Evolutionary conservation across 2,113 vertebrate species (phyloP), one percentile per base, ranked within the genome.

Genomic region (Blennius ocellaris): DNA sequence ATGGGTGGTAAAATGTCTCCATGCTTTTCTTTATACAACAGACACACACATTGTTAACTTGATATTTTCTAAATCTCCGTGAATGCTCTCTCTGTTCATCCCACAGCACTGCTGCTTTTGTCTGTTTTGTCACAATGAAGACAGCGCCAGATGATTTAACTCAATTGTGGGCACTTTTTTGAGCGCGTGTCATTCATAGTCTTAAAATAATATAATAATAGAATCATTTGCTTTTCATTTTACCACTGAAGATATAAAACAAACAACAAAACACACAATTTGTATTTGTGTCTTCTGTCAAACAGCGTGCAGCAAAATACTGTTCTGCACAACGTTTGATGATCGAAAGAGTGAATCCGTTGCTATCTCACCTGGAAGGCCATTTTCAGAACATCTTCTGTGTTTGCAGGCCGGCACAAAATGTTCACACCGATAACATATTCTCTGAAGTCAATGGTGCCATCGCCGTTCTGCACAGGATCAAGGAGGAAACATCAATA

Each of bases 381-480:
- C 94, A 97, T 95, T 57, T 65, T 92, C 76, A 99, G 95, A 59
- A 97, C 96, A 3, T 97, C 97, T 43, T 98, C 96, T 0, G 96
- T 98, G 91, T 99, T 98, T 14, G 96, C 96, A 41, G 98, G 97
- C 76, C 95, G 94, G 88, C 97, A 99, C 39, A 99, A 80, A 75
- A 99, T 93, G 37, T 94, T 96, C 87, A 99, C 93, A 14, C 98
- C 98, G 38, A 99, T 99, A 1, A 99, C 97, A 21, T 99, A 99
- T 85, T 99, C 98, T 87, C 98, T 94, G 93, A 99, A 99, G 92
- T 99, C 98, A 0, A 99, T 96, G 73, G 95, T 97, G 82, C 97
- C 97, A 39, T 99, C 97, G 6, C 94, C 92, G 41, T 99, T 92
- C 98, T 99, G 81, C 54, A 82, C 0, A 49, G 30, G 12, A 61